Evolutionary conservation across 2,113 vertebrate genomes (phyloP).

Genomic region (Colistium nudipinnis): DNA sequence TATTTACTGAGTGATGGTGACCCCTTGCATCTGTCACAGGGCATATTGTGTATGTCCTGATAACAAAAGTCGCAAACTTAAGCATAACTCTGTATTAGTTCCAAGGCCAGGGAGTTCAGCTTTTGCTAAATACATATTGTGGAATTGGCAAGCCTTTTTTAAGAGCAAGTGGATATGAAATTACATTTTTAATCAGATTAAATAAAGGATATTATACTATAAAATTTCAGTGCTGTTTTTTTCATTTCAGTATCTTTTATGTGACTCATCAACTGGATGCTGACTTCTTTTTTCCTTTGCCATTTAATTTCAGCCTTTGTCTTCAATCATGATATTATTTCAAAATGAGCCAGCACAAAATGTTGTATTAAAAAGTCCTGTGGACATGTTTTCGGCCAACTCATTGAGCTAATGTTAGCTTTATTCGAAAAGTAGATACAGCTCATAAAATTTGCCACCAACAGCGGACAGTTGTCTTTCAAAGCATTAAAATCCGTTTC

Average conservation of each 20-base stretch:
- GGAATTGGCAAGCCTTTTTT: background rate
- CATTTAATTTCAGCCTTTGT: background rate
- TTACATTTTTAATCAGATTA: background rate
- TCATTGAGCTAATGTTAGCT: slow-evolving; percentile 9
- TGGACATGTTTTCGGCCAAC: background rate
- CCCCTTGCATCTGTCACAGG: background rate
- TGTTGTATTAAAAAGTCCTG: background rate
- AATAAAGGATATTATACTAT: too few relatives aligned
- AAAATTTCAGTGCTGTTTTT: too few relatives aligned
- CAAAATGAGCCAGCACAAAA: background rate
- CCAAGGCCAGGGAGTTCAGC: background rate
- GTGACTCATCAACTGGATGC: background rate
- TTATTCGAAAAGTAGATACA: background rate
- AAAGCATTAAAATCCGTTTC: background rate
- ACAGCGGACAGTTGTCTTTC: background rate
- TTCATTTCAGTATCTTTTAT: background rate
- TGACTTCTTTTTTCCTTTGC: background rate
- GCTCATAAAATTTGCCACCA: background rate
- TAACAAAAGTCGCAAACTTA: background rate
- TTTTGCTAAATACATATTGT: too few relatives aligned
- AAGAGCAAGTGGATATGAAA: background rate
- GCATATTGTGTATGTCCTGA: background rate
- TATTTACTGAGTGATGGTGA: background rate
- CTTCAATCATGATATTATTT: background rate
- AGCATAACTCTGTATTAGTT: background rate